phyloP scores from a whole-genome alignment of 2,113 vertebrate species.

The Toxotes jaculatrix region DNA sequence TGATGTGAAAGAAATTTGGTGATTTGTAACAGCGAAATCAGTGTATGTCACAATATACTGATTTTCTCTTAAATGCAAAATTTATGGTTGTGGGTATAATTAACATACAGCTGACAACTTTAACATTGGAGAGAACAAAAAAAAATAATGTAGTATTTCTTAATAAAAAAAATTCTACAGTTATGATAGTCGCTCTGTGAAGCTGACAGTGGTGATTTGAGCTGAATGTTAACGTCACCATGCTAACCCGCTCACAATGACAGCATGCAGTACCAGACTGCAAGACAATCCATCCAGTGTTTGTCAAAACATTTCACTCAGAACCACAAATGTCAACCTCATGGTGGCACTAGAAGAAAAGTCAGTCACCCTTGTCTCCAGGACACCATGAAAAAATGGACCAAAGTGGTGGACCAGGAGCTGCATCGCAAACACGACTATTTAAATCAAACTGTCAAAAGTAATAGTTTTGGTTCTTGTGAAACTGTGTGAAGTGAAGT shows the following conservation, averaged over 20 bases:
- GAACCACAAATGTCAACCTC: background rate
- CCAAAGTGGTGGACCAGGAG: too few species aligned
- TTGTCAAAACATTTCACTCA: background rate
- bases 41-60: background rate
- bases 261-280: background rate
- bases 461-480: background rate
- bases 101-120: too few species aligned
- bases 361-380: background rate
- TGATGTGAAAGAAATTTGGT: slow-evolving; percentile 38
- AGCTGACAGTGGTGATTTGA: too few species aligned
- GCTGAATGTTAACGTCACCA: background rate
- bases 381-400: too few species aligned
- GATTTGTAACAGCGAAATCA: background rate
- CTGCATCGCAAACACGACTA: too few species aligned
- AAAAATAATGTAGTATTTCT: too few species aligned
- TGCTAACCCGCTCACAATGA: background rate
- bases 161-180: too few species aligned
- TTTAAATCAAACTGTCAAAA: background rate
- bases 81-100: too few species aligned
- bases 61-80: background rate
- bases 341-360: background rate
- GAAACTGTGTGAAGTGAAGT: background rate
- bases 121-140: too few species aligned
- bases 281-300: background rate
- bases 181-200: too few species aligned